Evolutionary conservation across 2,113 vertebrate species (phyloP), one percentile per base, ranked within the genome.

Genomic region (Boleophthalmus pectinirostris): DNA sequence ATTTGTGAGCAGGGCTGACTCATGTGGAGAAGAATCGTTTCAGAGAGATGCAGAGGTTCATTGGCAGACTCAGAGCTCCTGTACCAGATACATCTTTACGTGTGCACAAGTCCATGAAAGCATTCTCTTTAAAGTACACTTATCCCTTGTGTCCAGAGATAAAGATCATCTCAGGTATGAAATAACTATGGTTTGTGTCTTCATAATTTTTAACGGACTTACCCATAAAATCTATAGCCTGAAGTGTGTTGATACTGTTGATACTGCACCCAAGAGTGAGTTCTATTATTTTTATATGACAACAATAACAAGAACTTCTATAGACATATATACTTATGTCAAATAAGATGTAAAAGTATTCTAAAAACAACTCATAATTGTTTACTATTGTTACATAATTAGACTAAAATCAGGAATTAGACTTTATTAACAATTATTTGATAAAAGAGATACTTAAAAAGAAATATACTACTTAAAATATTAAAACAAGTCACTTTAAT

Each of bases 11-110:
- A 90, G 85, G 82, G 14, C 57, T 88, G 3, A 80, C 6, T 66
- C 82, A 83, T 16, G 68, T 83, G 69, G 84, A 90, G 66, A 88
- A 77, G 66, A 86, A 68, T 21, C 74, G 81, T 23, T 90, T 85
- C 75, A 33, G 10, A 10, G 1, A n/a, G 0, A 49, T 88, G 86
- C 72, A 54, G 73, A 46, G 35, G 0, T 0, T 15, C 0, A 70
- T 88, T 53, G 2, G 57, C 18, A 85, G 76, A 58, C 47, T 86
- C 1, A 46, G 82, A 71, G 77, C 51, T 58, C 67, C 73, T 3
- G n/a, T 2, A 11, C 23, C 16, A 0, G 7, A 20, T 18, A 45
- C 54, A 51, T 35, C 20, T 8, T 1, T 0, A 2, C 0, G 46
- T 16, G 75, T 74, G 24, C 69, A 66, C 0, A 90, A 85, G 35